Conservation (phyloP, 2,797 vertebrate genomes). For the Chlorospingus flavigularis region DNA sequence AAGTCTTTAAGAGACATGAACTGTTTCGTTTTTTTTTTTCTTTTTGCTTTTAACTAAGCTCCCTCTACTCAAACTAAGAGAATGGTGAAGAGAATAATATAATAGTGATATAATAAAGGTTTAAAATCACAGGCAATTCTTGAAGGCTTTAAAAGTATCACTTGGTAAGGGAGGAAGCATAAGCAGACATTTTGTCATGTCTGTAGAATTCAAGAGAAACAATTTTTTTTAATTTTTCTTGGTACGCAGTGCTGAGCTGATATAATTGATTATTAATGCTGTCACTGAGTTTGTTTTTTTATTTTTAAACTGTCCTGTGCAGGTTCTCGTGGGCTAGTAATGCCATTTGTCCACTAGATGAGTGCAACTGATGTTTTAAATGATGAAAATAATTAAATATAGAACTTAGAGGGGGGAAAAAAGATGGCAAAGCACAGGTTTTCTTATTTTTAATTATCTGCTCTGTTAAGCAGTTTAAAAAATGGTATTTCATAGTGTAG, state of each 20-base stretch:
- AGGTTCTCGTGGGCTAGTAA: conserved; percentile 50
- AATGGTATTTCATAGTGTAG: background rate
- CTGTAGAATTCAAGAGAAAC: background rate
- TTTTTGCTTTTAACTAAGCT: background rate
- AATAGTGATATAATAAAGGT: conserved; percentile 25
- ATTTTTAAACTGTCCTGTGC: conserved; percentile 38
- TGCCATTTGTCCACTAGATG: conserved; percentile 60
- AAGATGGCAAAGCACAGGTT: background rate
- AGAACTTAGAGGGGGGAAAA: background rate
- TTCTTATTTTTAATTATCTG: conserved; percentile 57
- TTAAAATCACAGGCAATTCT: background rate
- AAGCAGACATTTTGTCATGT: background rate
- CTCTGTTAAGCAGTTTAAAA: conserved; percentile 3
- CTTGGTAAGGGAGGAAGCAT: background rate
- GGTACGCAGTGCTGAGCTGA: background rate
- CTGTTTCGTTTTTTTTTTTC: background rate
- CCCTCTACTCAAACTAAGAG: background rate
- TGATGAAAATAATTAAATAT: conserved; percentile 14
- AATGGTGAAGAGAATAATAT: background rate
- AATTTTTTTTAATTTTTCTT: background rate
- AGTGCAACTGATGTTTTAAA: conserved; percentile 51
- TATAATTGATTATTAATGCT: conserved; percentile 43
- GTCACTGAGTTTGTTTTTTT: background rate
- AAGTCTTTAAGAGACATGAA: background rate
- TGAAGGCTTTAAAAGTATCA: background rate